Base-by-base conservation (phyloP, 2,797 vertebrate species). In the Sebastes steindachneri region DNA sequence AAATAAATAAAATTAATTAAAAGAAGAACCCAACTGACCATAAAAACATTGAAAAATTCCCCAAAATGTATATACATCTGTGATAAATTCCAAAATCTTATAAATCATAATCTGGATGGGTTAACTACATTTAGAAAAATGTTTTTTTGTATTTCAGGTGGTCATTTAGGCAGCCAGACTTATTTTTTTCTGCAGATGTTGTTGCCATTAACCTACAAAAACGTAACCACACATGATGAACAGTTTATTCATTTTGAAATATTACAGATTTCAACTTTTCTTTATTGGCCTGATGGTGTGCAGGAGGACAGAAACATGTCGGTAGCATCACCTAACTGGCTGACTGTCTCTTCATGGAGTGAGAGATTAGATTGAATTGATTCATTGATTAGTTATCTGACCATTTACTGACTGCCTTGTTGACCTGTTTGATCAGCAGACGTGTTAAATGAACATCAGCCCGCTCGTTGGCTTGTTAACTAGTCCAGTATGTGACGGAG, bases 311-410 rank as follows among this genome's bases (percentile, higher is more conserved):
- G 63, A 45, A 33, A 23, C 6, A 5, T 5, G 25, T 28, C 55
- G 1, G n/a, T 51, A 19, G 7, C 28, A 3, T 29, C 7, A 19
- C 25, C 7, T 9, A 4, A 55, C 23, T 8, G 75, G 8, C 26
- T 9, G 2, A 55, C 23, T 4, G 69, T 15, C 26, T 67, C 31
- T 45, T 37, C 72, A 9, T 57, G 4, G 21, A 73, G 5, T 8
- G 41, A 57, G 31, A 57, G 80, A 55, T 62, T 26, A 25, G 63
- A 35, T 75, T 29, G 6, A 66, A 19, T n/a, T 77, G 28, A 29
- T 77, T 64, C 29, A 53, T 26, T 51, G 14, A 68, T 53, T 12
- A 10, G 10, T 45, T 77, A 51, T 63, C n/a, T 29, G 41, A 23
- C n/a, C 17, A n/a, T 33, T 71, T 21, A 5, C 19, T 26, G 23